Base-by-base conservation (phyloP, 2,888 invertebrate genomes). In the Troides aeacus region DNA sequence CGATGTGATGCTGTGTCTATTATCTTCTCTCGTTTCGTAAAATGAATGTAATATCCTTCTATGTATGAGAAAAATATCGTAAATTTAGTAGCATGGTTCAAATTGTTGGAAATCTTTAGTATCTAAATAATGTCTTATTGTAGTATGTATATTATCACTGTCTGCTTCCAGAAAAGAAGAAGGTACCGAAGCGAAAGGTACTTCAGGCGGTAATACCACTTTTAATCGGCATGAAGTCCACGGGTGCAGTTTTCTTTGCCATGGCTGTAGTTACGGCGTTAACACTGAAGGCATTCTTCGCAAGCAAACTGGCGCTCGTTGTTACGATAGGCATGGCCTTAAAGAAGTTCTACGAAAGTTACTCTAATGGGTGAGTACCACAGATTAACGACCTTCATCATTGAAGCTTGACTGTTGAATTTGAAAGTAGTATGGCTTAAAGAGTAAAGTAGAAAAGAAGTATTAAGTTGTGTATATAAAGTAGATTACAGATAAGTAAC, bases 301-400 rank as follows among this genome's bases (percentile, higher is more conserved):
- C 95, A 62, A 95, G 95, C 64, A 96, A 96, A 78, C 78, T 95
- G 72, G 96, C 96, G 0, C 85, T 96, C 17, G 75, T 95, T n/a
- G 93, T 95, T 17, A 94, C 96, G 0, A 88, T 92, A 0, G 91
- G 94, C 73, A 92, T 96, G 82, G 92, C 94, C 6, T 80, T 93
- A 72, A 95, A 94, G 83, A 94, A 93, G 78, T 81, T 95, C 17
- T 93, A 95, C 81, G 95, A 95, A 72, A 93, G 93, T 64, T 94
- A 92, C 75, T 85, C 88, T 76, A 83, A 79, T 80, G 91, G 92
- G 92, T 92, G 68, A 89, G 90, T 82, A 60, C 12, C 6, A n/a
- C 6, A 7, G n/a, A 12, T 7, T 53, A 1, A 2, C n/a, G 6
- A 53, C 5, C 18, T n/a, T 46, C 15, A 46, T 46, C 15, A 15